phyloP scores from a whole-genome alignment of 2,113 vertebrate genomes.

The Machaerirhynchus nigripectus region DNA sequence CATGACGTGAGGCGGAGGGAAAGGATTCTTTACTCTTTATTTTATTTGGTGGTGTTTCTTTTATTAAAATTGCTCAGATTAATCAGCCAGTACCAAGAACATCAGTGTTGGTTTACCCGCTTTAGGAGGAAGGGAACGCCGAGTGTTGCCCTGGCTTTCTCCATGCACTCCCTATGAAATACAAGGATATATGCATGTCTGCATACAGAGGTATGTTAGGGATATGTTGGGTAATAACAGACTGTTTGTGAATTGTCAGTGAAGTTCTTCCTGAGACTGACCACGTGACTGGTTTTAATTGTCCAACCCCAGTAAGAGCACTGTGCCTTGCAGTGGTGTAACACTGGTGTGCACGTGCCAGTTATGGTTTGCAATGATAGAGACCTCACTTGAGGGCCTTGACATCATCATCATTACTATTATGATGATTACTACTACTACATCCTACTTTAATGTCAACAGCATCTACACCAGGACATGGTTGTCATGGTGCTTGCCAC shows the following conservation, averaged over 20 bases:
- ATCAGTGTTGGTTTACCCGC: neutral
- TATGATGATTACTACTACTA: neutral
- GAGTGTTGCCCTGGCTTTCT: neutral
- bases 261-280: neutral
- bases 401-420: neutral
- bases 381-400: neutral
- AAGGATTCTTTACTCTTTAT: constrained; percentile 21
- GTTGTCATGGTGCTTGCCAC: neutral
- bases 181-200: accelerated
- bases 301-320: neutral
- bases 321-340: neutral
- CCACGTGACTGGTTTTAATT: neutral
- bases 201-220: neutral
- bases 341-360: neutral
- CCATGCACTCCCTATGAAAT: neutral
- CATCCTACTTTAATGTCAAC: neutral
- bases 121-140: neutral
- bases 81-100: constrained; percentile 20
- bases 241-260: neutral
- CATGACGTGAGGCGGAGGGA: constrained; percentile 32
- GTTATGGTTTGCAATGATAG: neutral
- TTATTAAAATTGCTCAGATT: constrained; percentile 31
- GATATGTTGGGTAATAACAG: neutral
- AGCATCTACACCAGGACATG: neutral
- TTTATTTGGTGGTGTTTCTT: constrained; percentile 57